phyloP scores from a whole-genome alignment of 2,888 invertebrate genomes.

The Rhamnusium bicolor region DNA sequence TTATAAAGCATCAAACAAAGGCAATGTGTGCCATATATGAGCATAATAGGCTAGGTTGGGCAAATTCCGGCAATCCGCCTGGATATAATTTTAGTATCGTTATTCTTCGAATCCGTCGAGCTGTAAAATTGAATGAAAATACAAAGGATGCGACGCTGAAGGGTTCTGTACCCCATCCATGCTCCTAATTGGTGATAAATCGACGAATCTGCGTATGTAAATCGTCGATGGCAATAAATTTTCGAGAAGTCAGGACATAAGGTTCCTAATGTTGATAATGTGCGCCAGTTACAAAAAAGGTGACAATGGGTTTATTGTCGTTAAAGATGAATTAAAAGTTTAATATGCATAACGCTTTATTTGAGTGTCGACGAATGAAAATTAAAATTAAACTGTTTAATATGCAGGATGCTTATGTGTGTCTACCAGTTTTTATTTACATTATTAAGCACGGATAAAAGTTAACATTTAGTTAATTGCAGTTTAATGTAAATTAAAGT shows the following conservation, averaged over 20 bases:
- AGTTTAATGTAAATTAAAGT: too few species aligned
- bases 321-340: conserved; percentile 36
- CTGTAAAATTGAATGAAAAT: conserved; percentile 59
- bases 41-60: conserved; percentile 14
- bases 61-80: conserved; percentile 32
- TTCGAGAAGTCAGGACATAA: conserved; percentile 8
- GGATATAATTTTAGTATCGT: conserved; percentile 51
- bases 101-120: conserved; percentile 57
- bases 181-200: conserved; percentile 64
- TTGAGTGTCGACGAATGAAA: conserved; percentile 11
- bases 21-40: conserved; percentile 1
- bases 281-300: conserved; percentile 14
- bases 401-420: conserved; percentile 31
- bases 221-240: conserved; percentile 41
- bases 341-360: conserved; percentile 24
- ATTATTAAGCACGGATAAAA: conserved; percentile 26
- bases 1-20: conserved; percentile 14
- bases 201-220: conserved; percentile 63
- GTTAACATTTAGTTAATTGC: too few species aligned
- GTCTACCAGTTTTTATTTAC: conserved; percentile 26
- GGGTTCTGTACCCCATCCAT: conserved; percentile 55
- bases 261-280: background rate
- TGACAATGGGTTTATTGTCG: conserved; percentile 33
- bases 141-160: conserved; percentile 48
- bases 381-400: conserved; percentile 37